Base-by-base conservation (phyloP, 2,888 invertebrate species). In the Spisula subtruncata region DNA sequence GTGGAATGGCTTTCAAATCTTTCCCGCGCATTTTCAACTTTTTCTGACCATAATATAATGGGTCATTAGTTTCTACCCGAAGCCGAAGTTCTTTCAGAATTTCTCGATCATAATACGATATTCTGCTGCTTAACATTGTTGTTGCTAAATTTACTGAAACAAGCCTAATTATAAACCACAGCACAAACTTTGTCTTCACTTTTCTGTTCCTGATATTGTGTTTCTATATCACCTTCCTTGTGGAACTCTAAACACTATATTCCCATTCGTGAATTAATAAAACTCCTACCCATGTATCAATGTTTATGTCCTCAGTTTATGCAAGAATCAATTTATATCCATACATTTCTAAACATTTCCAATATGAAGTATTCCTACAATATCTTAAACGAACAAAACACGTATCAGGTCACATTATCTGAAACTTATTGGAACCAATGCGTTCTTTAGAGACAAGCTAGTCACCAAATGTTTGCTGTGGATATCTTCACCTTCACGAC, bases 1-100 rank as follows among this genome's bases (percentile, higher is more conserved):
- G 88, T 0, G 96, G 96, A 18, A 96, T 82, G 48, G 94, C 89
- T 18, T 93, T 87, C 32, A 97, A 93, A 85, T 97, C 96, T 81
- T 94, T 94, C 8, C 97, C 97, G 10, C 94, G 92, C 14, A 96
- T 86, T 91, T 96, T 96, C 46, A 96, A 93, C 89, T 95, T 96
- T 93, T 95, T 96, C 87, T 94, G 91, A 0, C 96, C 96, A 80
- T 89, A 92, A 89, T 94, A 96, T 80, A 94, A 66, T 0, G 95
- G 96, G 84, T 96, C 96, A 29, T 95, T 95, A 5, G 94, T 95
- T 83, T 96, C 96, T 25, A 96, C 94, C 8, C 95, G 91, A 85
- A 96, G 92, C 8, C 96, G 93, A 20, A 95, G 93, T 12, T 94
- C 92, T 81, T 93, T 94, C 25, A 91, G 85, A 32, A 90, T 81